These are phyloP conservation scores for Halictus quadricinctus DNA, from an alignment of 2,888 invertebrate species.

Conservation along the genomic window DNA sequence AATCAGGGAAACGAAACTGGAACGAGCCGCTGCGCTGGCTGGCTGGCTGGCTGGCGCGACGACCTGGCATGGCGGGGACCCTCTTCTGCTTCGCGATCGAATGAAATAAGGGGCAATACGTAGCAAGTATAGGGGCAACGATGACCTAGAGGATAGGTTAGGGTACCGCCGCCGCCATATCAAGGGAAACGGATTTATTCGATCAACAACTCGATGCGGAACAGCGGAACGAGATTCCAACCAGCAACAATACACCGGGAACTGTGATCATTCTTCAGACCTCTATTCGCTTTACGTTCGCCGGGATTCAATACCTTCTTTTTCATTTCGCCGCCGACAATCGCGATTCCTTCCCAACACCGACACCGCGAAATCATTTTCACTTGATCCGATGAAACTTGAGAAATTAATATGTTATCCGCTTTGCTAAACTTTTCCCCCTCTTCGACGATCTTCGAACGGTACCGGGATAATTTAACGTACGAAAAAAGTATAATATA, in stretches of 20 bases:
- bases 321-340: constrained; percentile 22
- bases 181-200: constrained; percentile 55
- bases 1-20: constrained; percentile 38
- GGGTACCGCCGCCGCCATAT: constrained; percentile 11
- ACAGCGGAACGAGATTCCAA: constrained; percentile 17
- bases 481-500: too few species aligned
- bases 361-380: not conserved
- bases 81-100: not conserved
- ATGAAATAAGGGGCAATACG: constrained; percentile 53
- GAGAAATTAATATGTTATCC: not conserved
- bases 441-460: not conserved
- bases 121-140: constrained; percentile 41
- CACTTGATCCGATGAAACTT: not conserved
- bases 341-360: not conserved
- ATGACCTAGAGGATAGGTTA: constrained; percentile 36
- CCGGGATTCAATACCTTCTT: constrained; percentile 21
- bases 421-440: not conserved
- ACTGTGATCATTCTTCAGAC: constrained; percentile 22
- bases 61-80: not conserved
- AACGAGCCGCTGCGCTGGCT: constrained; percentile 1
- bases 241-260: constrained; percentile 31
- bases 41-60: not conserved
- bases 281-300: constrained; percentile 21
- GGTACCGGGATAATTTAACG: too few species aligned
- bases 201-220: constrained; percentile 39